Base-by-base conservation (phyloP, 1,140 invertebrate species). In the Oryctes rhinoceros region DNA sequence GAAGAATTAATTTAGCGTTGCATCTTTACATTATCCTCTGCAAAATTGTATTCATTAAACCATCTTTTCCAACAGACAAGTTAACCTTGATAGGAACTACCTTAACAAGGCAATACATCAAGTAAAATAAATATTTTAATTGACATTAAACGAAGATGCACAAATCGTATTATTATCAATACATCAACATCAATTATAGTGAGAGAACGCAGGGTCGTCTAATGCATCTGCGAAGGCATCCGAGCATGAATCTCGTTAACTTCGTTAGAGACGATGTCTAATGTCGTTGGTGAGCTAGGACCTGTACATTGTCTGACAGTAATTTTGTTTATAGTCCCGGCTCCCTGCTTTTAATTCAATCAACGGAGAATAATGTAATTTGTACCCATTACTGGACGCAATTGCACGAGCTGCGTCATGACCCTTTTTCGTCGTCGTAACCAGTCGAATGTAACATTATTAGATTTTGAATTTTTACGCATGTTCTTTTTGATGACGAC, bases 121-220 rank as follows among this genome's bases (percentile, higher is more conserved):
- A 35, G 65, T 24, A 15, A 71, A 71, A 71, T 71, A 71, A 71
- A 71, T 35, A 71, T 71, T 35, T 71, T 71, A 71, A 71, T 71
- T 71, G 65, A 71, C 65, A 71, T 71, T 71, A 71, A 71, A 71
- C 65, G 65, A 71, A 71, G 65, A 71, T 24, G 65, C 65, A 71
- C 65, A 71, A 76, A 76, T 76, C 75, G 75, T 49, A 49, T 76
- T 76, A 76, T 76, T 49, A 76, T 37, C 77, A 78, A 78, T 78
- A 78, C 59, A 78, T 78, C 77, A 78, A 78, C 47, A 53, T 78
- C 77, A 78, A 78, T 78, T 78, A 78, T 62, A 39, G 3, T 10
- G 39, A 44, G 30, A 62, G 7, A 4, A 18, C 20, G 11, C 30
- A 62, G 47, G 20, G 35, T 37, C 39, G 48, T 24, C 39, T 59